Base-by-base conservation (phyloP, 2,113 vertebrate species). In the Aplodontia rufa region DNA sequence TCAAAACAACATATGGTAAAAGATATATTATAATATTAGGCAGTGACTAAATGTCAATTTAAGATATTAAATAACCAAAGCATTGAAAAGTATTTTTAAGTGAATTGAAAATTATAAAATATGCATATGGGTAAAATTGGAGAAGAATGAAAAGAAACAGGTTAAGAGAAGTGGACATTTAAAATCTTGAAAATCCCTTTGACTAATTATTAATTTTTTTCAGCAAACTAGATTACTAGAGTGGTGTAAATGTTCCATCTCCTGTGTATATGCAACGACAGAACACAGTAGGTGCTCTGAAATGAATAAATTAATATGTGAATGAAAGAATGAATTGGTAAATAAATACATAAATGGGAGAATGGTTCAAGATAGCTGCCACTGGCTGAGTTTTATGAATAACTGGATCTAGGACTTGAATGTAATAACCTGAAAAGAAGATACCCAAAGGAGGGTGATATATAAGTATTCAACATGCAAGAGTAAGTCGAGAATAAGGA, bases 51-150 rank as follows among this genome's bases (percentile, higher is more conserved):
- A 7, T 79, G 26, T 92, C 47, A 80, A 66, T 83, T 69, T 86
- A 69, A 85, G 75, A 86, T 85, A 78, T 69, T 82, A 51, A 85
- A 37, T 81, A 58, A 45, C 16, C 10, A 12, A 6, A 85, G 72
- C 55, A 81, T 10, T 20, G 40, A 13, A 79, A 81, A 6, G 0
- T 28, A 68, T 90, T 82, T 89, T 14, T 68, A 90, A 89, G 32
- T 71, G 45, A 90, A 76, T 79, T 95, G 47, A 91, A 35, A 12
- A 58, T 51, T 95, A 9, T 83, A 37, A 94, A 86, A 64, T 80
- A 90, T 32, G 30, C 20, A 78, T 28, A 42, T 35, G 42, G 26
- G 10, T n/a, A 87, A 53, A 72, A 32, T 82, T 13, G 76, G 32
- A 78, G 30, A 95, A 8, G 90, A n/a, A 74, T 84, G 2, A 40